These are phyloP conservation scores for Papilio polyxenes DNA, from an alignment of 1,140 invertebrate genomes.

Conservation along the genomic window DNA sequence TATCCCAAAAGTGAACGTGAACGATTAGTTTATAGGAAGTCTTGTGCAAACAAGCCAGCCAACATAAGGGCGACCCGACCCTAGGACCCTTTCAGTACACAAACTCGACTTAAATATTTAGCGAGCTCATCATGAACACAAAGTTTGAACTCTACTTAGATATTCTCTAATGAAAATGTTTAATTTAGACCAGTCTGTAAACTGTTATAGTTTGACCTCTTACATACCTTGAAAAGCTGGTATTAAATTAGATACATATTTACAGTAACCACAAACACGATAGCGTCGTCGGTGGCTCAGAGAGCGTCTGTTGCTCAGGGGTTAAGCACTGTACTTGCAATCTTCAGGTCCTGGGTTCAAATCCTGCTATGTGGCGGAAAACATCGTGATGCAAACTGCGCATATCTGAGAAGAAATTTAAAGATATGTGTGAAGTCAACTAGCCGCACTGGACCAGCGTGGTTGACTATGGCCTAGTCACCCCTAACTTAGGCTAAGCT, in stretches of 20 bases:
- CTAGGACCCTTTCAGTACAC: constrained; percentile 24
- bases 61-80: constrained; percentile 15
- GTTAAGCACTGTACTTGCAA: too few relatives aligned
- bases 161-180: constrained; percentile 36
- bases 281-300: too few relatives aligned
- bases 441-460: too few relatives aligned
- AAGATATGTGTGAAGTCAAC: too few relatives aligned
- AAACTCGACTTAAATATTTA: constrained; percentile 32
- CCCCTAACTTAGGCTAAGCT: too few relatives aligned
- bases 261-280: not conserved
- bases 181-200: constrained; percentile 30
- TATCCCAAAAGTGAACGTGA: not conserved
- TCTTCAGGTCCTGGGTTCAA: too few relatives aligned
- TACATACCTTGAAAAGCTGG: not conserved
- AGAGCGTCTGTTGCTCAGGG: too few relatives aligned
- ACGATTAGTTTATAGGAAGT: constrained; percentile 18
- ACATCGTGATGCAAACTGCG: too few relatives aligned
- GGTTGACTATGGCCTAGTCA: too few relatives aligned
- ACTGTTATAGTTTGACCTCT: constrained; percentile 25
- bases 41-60: not conserved
- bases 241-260: not conserved
- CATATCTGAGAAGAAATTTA: too few relatives aligned
- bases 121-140: constrained; percentile 31
- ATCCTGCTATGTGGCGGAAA: too few relatives aligned
- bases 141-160: constrained; percentile 31